Evolutionary conservation across 2,888 invertebrate genomes (phyloP).

Genomic region (Drosophila mercatorum): DNA sequence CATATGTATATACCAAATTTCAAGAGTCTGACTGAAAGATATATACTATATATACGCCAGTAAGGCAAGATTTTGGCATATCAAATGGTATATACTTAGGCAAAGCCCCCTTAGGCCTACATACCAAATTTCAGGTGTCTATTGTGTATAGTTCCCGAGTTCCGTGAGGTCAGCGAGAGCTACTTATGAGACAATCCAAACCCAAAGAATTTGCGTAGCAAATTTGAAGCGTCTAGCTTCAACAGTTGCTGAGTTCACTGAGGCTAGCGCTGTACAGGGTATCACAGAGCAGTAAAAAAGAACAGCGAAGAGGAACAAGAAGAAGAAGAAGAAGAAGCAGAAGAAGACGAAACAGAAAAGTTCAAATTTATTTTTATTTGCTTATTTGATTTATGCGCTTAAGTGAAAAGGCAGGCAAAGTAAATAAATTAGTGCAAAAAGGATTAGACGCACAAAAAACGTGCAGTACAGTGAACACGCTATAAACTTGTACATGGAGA

Average conservation of each 20-base stretch:
- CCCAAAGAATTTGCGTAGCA: background rate
- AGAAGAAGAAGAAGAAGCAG: background rate
- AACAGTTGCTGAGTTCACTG: background rate
- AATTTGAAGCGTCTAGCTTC: background rate
- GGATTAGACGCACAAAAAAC: conserved; percentile 54
- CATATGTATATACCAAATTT: no score
- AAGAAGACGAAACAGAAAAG: conserved; percentile 26
- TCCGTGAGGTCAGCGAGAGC: background rate
- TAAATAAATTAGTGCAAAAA: conserved; percentile 71
- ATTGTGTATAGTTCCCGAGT: background rate
- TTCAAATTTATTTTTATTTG: conserved; percentile 69
- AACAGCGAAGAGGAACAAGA: background rate
- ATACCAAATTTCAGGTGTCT: background rate
- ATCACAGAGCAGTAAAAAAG: background rate
- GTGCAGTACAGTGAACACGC: conserved; percentile 3
- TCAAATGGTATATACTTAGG: background rate
- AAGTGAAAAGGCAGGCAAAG: conserved; percentile 54
- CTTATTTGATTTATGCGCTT: conserved; percentile 64
- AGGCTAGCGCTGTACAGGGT: background rate
- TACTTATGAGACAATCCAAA: background rate
- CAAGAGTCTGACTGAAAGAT: no score
- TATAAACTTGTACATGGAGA: conserved; percentile 9
- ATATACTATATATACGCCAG: background rate
- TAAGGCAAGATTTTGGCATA: background rate
- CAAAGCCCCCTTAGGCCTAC: background rate